Conservation (phyloP, 2,797 vertebrate genomes). For the Danio albolineatus region DNA sequence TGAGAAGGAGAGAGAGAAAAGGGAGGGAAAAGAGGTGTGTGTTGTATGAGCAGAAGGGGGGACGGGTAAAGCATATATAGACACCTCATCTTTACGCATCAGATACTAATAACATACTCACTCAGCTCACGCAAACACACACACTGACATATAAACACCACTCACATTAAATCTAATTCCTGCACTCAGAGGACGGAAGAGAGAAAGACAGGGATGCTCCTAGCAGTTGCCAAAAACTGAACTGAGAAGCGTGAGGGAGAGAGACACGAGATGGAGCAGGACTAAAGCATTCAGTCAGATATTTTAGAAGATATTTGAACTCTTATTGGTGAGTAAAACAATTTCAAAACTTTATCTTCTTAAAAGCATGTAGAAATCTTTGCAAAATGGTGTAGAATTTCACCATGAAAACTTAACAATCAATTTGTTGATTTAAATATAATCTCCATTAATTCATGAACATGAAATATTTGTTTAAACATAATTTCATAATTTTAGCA, state of each 20-base stretch:
- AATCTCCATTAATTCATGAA: not conserved
- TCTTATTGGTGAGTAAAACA: constrained; percentile 52
- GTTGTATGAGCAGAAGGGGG: constrained; percentile 18
- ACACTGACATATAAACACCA: constrained; percentile 62
- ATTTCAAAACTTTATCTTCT: not conserved
- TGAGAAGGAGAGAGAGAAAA: constrained; percentile 2
- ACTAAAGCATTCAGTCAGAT: constrained; percentile 66
- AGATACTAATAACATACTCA: constrained; percentile 56
- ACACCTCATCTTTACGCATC: constrained; percentile 39
- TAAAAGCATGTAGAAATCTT: not conserved
- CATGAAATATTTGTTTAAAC: not conserved
- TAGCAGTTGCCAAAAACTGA: constrained; percentile 81
- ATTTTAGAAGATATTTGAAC: constrained; percentile 27
- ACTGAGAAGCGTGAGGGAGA: constrained; percentile 64
- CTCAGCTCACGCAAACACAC: constrained; percentile 68
- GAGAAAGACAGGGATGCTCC: constrained; percentile 77
- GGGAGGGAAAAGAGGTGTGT: constrained; percentile 27
- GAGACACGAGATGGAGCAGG: constrained; percentile 72
- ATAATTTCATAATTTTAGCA: not conserved
- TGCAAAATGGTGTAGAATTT: not conserved
- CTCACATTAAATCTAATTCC: constrained; percentile 67
- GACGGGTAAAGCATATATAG: constrained; percentile 46
- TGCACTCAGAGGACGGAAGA: constrained; percentile 61
- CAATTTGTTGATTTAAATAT: too few species aligned
- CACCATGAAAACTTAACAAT: not conserved